A percentile compares a stretch with the other conserved stretches of the same genome.
These are phyloP conservation scores for Anomalospiza imberbis DNA, from an alignment of 2,797 vertebrate genomes.

Conservation along the genomic window DNA sequence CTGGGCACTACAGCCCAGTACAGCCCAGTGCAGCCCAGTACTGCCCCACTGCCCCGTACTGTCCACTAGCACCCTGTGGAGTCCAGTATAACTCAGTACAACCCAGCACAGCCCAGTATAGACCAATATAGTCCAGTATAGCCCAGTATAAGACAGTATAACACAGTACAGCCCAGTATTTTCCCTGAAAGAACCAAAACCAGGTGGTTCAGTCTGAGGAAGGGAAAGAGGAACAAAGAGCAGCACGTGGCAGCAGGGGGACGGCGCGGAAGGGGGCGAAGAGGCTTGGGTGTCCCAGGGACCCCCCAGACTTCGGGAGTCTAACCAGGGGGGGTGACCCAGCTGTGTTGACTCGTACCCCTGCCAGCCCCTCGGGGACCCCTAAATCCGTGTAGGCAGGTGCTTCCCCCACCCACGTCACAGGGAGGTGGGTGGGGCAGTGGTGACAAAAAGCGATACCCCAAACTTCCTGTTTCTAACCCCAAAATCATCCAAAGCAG, in stretches of 20 bases:
- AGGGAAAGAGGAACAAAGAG: not conserved
- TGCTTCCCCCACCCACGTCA: not conserved
- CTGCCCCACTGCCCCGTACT: not conserved
- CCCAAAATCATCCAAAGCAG: not conserved
- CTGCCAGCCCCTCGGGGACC: not conserved
- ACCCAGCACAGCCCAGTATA: not conserved
- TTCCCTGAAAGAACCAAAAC: not conserved
- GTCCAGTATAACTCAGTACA: not conserved
- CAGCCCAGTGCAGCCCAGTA: too few species aligned
- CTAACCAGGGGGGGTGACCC: too few species aligned
- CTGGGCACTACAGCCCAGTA: not conserved
- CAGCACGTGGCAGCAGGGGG: not conserved
- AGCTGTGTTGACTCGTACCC: not conserved
- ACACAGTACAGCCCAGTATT: not conserved
- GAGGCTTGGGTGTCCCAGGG: not conserved
- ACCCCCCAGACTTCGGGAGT: too few species aligned
- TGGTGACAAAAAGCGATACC: not conserved
- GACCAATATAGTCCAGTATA: not conserved
- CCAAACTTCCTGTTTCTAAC: not conserved
- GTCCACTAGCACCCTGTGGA: not conserved
- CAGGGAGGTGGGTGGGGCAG: not conserved
- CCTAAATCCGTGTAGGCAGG: not conserved
- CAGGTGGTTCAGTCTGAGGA: not conserved
- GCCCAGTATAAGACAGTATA: not conserved
- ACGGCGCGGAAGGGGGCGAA: too few species aligned